phyloP scores from a whole-genome alignment of 1,140 invertebrate species.

The Bradynema listronoti region DNA sequence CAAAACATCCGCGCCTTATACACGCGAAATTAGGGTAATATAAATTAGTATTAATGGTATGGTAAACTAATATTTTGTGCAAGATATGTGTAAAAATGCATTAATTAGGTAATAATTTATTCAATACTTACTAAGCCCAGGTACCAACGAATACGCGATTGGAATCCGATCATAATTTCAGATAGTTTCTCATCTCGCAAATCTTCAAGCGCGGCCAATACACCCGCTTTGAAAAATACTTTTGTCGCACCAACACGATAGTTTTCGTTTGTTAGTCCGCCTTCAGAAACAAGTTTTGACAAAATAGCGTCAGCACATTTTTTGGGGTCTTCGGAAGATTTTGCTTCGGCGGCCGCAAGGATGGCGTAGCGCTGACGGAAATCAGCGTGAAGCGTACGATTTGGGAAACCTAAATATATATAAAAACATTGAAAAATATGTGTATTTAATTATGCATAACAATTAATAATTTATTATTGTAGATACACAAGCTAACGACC shows the following conservation, averaged over 20 bases:
- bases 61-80: too few species aligned
- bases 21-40: too few species aligned
- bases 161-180: slow-evolving; percentile 97
- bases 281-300: slow-evolving; percentile 47
- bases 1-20: too few species aligned
- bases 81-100: too few species aligned
- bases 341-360: slow-evolving; percentile 50
- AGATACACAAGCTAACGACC: too few species aligned
- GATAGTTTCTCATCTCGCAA: slow-evolving; percentile 94
- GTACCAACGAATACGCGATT: slow-evolving; percentile 60
- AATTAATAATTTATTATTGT: neutral
- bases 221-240: slow-evolving; percentile 98
- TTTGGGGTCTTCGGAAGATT: slow-evolving; percentile 50
- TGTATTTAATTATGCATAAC: neutral
- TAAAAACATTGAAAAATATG: neutral
- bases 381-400: slow-evolving; percentile 68
- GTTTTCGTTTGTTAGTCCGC: slow-evolving; percentile 47
- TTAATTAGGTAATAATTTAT: too few species aligned
- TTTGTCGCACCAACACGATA: slow-evolving; percentile 55
- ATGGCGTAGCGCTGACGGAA: slow-evolving; percentile 74
- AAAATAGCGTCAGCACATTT: slow-evolving; percentile 51
- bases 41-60: too few species aligned
- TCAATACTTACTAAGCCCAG: slow-evolving; percentile 36
- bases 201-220: slow-evolving; percentile 92
- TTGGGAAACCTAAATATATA: too few species aligned